Percentiles rank a stretch among this genome's conserved stretches.
Conservation (phyloP, 92 coral and sea anemone genomes). For the Isaurus tuberculatus region DNA sequence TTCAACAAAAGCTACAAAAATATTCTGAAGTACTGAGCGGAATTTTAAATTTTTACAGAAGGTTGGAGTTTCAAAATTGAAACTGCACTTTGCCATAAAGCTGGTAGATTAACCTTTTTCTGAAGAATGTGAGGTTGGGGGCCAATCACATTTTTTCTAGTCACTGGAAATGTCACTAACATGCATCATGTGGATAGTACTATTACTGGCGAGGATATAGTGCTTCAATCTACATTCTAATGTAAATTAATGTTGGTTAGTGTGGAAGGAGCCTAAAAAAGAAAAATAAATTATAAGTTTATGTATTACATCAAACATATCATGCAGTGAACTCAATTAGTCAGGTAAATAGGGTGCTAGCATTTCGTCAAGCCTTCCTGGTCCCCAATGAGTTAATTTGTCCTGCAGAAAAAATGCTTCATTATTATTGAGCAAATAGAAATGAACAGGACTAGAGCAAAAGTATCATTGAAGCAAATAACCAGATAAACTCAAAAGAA, state of each 20-base stretch:
- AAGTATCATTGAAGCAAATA: background rate
- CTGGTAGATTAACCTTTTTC: too few species aligned
- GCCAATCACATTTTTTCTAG: too few species aligned
- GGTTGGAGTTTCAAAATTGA: too few species aligned
- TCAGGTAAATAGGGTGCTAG: conserved; percentile 74
- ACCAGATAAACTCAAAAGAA: background rate
- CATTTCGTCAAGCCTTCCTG: conserved; percentile 73
- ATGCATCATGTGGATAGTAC: too few species aligned
- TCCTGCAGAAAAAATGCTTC: conserved; percentile 61
- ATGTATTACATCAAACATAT: background rate
- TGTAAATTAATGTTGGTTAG: background rate
- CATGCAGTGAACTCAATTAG: background rate
- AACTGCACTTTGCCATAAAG: too few species aligned
- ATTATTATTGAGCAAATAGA: background rate
- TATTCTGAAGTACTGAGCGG: too few species aligned
- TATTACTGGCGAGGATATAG: too few species aligned
- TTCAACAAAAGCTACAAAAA: too few species aligned
- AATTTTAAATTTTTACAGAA: too few species aligned
- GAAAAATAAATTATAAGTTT: background rate
- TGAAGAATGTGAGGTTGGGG: too few species aligned
- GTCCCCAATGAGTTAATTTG: conserved; percentile 86
- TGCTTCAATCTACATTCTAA: too few species aligned
- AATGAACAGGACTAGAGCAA: background rate
- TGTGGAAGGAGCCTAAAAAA: background rate
- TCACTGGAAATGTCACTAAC: too few species aligned